Percentiles rank a stretch among this genome's conserved stretches.
phyloP scores from a whole-genome alignment of 2,888 invertebrate genomes.

The Sclerodermus sp. region DNA sequence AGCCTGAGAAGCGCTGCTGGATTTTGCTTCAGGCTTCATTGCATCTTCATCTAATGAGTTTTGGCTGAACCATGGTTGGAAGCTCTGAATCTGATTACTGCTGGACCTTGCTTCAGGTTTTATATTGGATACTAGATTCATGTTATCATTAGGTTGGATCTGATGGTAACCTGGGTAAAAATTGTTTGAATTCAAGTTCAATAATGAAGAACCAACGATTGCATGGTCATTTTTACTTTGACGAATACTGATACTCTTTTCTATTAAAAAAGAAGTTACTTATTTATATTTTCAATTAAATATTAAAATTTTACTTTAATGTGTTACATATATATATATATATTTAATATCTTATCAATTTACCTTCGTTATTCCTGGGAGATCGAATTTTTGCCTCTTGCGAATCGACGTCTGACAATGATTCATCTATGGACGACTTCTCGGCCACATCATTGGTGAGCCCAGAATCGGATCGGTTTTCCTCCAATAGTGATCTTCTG shows the following conservation, averaged over 20 bases:
- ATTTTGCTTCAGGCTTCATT: too few species aligned
- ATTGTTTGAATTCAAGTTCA: constrained; percentile 15
- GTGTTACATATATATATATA: too few species aligned
- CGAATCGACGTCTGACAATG: constrained; percentile 12
- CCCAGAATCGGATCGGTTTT: constrained; percentile 13
- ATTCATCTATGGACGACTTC: constrained; percentile 30
- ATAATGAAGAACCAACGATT: neutral
- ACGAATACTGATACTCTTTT: constrained; percentile 14
- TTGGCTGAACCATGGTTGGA: too few species aligned
- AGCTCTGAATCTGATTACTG: neutral
- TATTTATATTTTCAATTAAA: neutral
- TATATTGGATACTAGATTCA: too few species aligned
- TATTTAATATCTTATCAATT: neutral
- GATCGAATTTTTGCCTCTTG: constrained; percentile 8
- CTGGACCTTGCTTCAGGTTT: neutral
- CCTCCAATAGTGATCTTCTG: constrained; percentile 14
- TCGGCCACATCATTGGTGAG: constrained; percentile 26
- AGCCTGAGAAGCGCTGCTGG: too few species aligned
- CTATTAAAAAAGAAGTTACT: constrained; percentile 3
- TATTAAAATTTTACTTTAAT: neutral
- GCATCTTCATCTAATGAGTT: too few species aligned
- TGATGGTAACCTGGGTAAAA: constrained; percentile 8
- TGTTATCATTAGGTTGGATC: neutral
- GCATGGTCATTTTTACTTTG: constrained; percentile 3
- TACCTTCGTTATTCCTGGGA: constrained; percentile 2